phyloP scores from a whole-genome alignment of 2,797 vertebrate genomes.

The Peromyscus aztecus region DNA sequence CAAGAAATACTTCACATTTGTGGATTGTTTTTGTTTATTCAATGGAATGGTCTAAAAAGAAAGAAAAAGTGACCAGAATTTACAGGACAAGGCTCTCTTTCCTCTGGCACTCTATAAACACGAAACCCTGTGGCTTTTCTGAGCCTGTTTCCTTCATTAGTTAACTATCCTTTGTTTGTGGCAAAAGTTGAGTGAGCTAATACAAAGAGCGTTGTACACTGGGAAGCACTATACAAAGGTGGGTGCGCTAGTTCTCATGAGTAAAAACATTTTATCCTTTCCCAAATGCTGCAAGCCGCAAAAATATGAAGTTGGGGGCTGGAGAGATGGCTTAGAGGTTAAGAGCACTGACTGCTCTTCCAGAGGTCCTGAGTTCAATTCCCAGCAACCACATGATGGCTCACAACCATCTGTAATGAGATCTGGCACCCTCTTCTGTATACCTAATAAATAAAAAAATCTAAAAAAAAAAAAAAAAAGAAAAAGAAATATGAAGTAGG shows the following conservation, averaged over 20 bases:
- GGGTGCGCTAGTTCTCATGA: background rate
- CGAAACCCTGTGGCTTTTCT: background rate
- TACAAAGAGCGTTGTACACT: background rate
- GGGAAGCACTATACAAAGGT: background rate
- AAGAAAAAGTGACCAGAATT: background rate
- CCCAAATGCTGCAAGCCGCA: background rate
- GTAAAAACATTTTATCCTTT: background rate
- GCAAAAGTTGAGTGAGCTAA: slow-evolving; percentile 37
- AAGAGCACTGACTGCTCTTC: too few species aligned
- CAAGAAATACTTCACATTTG: background rate
- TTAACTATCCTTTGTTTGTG: background rate
- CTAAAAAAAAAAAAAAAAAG: too few species aligned
- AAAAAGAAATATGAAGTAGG: too few species aligned
- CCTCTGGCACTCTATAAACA: background rate
- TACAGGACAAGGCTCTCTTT: background rate
- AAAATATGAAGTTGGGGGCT: too few species aligned
- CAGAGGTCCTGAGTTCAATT: too few species aligned
- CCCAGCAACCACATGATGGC: too few species aligned
- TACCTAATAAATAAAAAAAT: too few species aligned
- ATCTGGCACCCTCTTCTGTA: too few species aligned
- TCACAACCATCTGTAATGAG: too few species aligned
- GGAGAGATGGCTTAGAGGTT: too few species aligned
- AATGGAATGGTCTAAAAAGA: background rate
- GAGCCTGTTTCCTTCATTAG: background rate
- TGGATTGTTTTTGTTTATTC: background rate